phyloP scores from a whole-genome alignment of 2,888 invertebrate species.

The Lasioglossum oenotherae region DNA sequence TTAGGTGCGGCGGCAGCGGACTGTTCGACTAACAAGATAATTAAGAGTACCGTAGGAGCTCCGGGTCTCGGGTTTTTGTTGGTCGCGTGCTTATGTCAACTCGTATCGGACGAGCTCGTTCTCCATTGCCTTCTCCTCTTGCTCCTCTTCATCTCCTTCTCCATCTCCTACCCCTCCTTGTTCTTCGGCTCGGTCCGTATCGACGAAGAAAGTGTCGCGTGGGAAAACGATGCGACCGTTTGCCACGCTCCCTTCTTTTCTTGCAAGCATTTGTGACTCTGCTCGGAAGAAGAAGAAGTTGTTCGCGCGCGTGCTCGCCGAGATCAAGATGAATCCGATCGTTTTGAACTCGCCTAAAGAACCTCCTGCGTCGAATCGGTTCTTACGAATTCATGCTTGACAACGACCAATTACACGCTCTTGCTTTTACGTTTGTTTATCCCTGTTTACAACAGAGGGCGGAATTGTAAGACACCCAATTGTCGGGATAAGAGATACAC shows the following conservation, averaged over 20 bases:
- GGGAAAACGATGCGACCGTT: conserved; percentile 27
- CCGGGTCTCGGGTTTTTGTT: conserved; percentile 72
- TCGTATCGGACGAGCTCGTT: conserved; percentile 64
- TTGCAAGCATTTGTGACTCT: neutral
- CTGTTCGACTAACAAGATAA: conserved; percentile 76
- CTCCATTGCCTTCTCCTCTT: conserved; percentile 7
- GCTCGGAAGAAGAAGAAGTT: neutral
- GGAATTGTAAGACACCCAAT: neutral
- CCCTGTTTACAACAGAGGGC: neutral
- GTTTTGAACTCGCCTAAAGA: neutral
- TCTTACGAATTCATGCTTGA: neutral
- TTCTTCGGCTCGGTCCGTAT: conserved; percentile 34
- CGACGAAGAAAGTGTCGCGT: conserved; percentile 28
- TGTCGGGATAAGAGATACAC: neutral
- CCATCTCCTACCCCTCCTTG: neutral
- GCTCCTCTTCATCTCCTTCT: neutral
- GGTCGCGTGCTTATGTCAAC: conserved; percentile 78
- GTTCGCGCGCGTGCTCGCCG: neutral
- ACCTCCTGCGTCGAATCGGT: neutral
- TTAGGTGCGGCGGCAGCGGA: conserved; percentile 50
- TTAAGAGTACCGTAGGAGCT: conserved; percentile 76
- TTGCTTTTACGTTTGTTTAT: neutral
- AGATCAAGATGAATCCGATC: neutral
- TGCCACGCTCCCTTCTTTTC: neutral
- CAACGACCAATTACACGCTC: neutral